These are phyloP conservation scores for Quadriops clusia DNA, from an alignment of 2,888 invertebrate genomes.

Conservation along the genomic window DNA sequence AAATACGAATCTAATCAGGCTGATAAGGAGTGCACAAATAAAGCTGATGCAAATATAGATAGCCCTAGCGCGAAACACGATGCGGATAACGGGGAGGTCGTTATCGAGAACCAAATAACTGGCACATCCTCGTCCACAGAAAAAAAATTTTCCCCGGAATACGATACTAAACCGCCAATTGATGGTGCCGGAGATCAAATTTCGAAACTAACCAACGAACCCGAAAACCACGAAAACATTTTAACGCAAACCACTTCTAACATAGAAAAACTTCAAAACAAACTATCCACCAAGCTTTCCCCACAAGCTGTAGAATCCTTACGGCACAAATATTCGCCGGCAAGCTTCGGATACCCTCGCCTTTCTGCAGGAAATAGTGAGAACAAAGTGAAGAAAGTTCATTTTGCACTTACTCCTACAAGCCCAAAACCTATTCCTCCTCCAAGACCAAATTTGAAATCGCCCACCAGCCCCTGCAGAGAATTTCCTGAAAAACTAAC, in stretches of 20 bases:
- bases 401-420: too few relatives aligned
- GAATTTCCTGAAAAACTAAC: too few relatives aligned
- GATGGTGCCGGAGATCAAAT: neutral
- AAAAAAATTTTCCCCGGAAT: too few relatives aligned
- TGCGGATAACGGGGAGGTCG: neutral
- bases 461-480: too few relatives aligned
- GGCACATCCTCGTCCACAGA: too few relatives aligned
- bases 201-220: neutral
- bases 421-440: too few relatives aligned
- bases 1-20: conserved; percentile 11
- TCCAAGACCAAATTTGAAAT: too few relatives aligned
- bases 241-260: conserved; percentile 11
- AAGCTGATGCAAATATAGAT: neutral
- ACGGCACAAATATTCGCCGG: conserved; percentile 25
- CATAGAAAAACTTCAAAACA: conserved; percentile 14
- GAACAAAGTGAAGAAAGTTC: conserved; percentile 14
- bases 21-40: conserved; percentile 1
- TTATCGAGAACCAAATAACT: too few relatives aligned
- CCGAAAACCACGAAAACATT: conserved; percentile 1
- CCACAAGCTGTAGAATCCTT: conserved; percentile 19
- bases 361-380: conserved; percentile 13
- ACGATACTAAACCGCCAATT: conserved; percentile 9
- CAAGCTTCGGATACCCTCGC: conserved; percentile 24
- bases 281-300: conserved; percentile 18
- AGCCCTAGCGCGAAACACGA: neutral